phyloP scores from a whole-genome alignment of 2,888 invertebrate species.

The Noctua janthe region DNA sequence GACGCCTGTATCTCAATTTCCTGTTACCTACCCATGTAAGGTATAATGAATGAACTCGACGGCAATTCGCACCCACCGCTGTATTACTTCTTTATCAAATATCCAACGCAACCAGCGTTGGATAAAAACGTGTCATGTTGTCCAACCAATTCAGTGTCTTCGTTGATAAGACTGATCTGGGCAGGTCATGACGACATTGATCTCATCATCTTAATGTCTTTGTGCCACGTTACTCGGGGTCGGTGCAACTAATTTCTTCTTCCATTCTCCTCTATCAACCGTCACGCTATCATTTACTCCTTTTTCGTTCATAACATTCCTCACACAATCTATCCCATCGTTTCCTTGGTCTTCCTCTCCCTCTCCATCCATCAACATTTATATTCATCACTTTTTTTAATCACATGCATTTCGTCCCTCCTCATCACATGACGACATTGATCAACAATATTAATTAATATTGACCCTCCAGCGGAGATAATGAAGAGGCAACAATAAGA shows the following conservation, averaged over 20 bases:
- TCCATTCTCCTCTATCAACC: too few relatives aligned
- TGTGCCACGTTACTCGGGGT: too few relatives aligned
- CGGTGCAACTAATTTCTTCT: too few relatives aligned
- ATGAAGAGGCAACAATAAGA: background rate
- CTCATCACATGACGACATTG: background rate
- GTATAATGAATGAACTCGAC: slow-evolving; percentile 4
- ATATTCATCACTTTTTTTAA: too few relatives aligned
- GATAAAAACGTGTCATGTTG: background rate
- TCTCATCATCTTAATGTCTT: background rate
- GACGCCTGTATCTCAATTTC: slow-evolving; percentile 1
- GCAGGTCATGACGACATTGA: background rate
- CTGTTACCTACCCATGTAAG: background rate
- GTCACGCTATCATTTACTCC: too few relatives aligned
- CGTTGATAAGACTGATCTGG: background rate
- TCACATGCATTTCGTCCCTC: background rate
- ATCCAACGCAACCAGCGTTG: background rate
- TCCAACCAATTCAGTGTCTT: background rate
- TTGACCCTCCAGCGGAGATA: background rate
- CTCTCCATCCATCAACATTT: too few relatives aligned
- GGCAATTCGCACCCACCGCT: background rate
- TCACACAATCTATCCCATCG: too few relatives aligned
- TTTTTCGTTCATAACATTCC: too few relatives aligned
- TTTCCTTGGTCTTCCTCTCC: too few relatives aligned
- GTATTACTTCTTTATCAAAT: background rate
- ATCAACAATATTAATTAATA: background rate